Evolutionary conservation across 2,888 invertebrate genomes (phyloP).

Genomic region (Scaeva pyrastri): DNA sequence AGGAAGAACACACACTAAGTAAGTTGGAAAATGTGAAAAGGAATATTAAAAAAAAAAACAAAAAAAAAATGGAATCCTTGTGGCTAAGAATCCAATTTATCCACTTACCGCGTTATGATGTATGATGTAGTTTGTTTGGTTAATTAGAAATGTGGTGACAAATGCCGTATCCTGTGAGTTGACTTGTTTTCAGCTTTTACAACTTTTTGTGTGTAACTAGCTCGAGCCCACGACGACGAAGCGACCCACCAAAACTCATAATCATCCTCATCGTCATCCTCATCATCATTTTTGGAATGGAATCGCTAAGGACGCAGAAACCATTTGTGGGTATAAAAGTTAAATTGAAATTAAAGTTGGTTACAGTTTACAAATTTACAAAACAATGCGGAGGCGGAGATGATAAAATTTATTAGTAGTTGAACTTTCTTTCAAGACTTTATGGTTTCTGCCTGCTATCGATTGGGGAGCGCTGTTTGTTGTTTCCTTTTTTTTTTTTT

Average conservation of each 20-base stretch:
- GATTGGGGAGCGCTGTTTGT: constrained; percentile 20
- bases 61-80: not conserved
- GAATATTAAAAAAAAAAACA: not conserved
- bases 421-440: constrained; percentile 49
- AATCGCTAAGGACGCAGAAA: not conserved
- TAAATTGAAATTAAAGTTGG: constrained; percentile 26
- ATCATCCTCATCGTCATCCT: no score
- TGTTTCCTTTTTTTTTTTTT: constrained; percentile 17
- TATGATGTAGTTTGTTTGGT: constrained; percentile 35
- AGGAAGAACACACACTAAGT: no score
- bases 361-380: not conserved
- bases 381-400: not conserved
- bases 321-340: constrained; percentile 25
- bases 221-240: not conserved
- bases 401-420: constrained; percentile 24
- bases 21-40: not conserved
- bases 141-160: constrained; percentile 55
- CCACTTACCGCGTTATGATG: constrained; percentile 12
- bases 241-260: not conserved
- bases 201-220: constrained; percentile 16
- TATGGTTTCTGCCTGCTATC: constrained; percentile 32
- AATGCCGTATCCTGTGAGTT: constrained; percentile 29
- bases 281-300: not conserved
- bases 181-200: constrained; percentile 18
- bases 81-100: not conserved